Percentiles rank a stretch among this genome's conserved stretches.
Conservation (phyloP, 1,140 invertebrate genomes). For the Ceratosolen solmsi region DNA sequence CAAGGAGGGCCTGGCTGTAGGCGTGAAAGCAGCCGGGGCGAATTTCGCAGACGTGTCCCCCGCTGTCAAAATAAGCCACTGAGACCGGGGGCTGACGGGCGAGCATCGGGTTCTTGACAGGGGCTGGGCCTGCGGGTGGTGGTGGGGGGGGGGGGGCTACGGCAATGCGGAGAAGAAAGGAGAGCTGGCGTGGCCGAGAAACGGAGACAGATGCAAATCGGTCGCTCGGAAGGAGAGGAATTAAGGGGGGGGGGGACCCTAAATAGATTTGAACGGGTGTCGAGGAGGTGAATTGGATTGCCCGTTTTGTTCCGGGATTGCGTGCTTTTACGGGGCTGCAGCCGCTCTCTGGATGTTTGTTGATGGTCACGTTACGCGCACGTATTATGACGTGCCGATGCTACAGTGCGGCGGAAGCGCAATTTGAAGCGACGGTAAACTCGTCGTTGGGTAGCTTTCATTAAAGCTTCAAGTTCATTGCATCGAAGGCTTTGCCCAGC, state of each 20-base stretch:
- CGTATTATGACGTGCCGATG: too few relatives aligned
- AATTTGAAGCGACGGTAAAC: too few relatives aligned
- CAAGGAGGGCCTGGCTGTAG: conserved; percentile 51
- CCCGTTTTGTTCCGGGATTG: background rate
- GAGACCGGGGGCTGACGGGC: conserved; percentile 62
- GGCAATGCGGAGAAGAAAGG: conserved; percentile 39
- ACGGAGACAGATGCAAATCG: conserved; percentile 44
- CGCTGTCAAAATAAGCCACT: conserved; percentile 72
- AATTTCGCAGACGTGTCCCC: conserved; percentile 69
- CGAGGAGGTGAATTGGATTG: conserved; percentile 30
- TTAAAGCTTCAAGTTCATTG: too few relatives aligned
- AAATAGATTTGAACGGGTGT: background rate
- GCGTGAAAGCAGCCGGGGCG: conserved; percentile 69
- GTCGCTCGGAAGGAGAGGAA: conserved; percentile 15
- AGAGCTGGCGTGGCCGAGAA: background rate
- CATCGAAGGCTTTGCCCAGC: too few relatives aligned
- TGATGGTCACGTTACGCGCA: too few relatives aligned
- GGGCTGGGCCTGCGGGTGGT: too few relatives aligned
- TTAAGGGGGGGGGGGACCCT: conserved; percentile 1
- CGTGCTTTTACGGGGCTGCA: background rate
- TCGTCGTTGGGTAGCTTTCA: too few relatives aligned
- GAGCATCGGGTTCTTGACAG: conserved; percentile 25
- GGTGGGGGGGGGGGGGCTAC: conserved; percentile 52
- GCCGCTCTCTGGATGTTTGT: too few relatives aligned
- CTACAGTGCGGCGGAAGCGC: too few relatives aligned